These are phyloP conservation scores for Nemopilema nomurai DNA, from an alignment of 30 jellyfish, hydroid and myxozoan species.

Conservation along the genomic window DNA sequence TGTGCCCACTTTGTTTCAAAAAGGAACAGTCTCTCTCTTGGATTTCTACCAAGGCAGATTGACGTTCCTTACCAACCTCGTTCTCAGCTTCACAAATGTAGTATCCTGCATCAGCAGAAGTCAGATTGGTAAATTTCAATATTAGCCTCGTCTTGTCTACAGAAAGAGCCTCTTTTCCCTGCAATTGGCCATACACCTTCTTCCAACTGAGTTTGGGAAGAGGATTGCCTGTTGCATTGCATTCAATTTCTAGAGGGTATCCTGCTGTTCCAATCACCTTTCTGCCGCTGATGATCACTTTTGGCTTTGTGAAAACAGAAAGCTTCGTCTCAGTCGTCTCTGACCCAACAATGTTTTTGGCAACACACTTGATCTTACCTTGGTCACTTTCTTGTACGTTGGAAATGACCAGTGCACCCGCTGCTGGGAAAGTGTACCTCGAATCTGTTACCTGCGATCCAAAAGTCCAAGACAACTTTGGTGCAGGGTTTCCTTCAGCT, in stretches of 20 bases:
- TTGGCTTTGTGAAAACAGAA: too few species aligned
- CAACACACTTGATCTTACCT: too few species aligned
- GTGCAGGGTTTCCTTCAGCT: too few species aligned
- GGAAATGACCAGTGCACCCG: too few species aligned
- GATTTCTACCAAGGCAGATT: neutral
- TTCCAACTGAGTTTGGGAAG: neutral
- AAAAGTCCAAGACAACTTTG: too few species aligned
- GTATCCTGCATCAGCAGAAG: neutral
- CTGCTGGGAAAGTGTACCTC: too few species aligned
- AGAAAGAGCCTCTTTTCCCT: neutral
- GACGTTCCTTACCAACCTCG: neutral
- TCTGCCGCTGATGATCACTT: too few species aligned
- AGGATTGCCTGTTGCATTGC: conserved; percentile 12
- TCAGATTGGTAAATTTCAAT: neutral
- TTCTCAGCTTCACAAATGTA: neutral
- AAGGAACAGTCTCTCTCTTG: neutral
- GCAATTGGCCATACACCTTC: neutral
- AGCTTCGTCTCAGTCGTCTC: too few species aligned
- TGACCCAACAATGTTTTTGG: too few species aligned
- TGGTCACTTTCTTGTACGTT: too few species aligned
- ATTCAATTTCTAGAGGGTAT: neutral
- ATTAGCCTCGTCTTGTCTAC: neutral
- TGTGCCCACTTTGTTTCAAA: neutral
- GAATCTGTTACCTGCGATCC: too few species aligned
- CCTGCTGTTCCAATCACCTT: neutral